phyloP scores from a whole-genome alignment of 2,113 vertebrate genomes.

The Stigmatopora argus region DNA sequence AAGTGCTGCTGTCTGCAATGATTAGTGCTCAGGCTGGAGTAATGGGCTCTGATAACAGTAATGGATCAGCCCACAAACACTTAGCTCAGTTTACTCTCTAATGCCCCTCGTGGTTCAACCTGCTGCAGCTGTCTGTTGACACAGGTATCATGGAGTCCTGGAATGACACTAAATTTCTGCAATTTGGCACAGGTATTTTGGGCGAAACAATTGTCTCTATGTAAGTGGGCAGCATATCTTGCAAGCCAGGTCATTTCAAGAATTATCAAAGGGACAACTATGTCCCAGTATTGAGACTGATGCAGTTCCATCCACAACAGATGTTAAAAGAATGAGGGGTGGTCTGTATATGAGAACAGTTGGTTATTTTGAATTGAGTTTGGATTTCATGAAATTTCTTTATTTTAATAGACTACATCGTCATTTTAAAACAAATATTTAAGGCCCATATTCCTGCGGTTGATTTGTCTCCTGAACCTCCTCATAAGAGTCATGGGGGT shows the following conservation, averaged over 20 bases:
- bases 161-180: neutral
- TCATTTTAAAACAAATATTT: too few relatives aligned
- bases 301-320: too few relatives aligned
- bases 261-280: neutral
- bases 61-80: conserved; percentile 72
- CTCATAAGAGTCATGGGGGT: too few relatives aligned
- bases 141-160: conserved; percentile 17
- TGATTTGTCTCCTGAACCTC: too few relatives aligned
- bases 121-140: conserved; percentile 59
- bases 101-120: conserved; percentile 59
- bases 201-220: neutral
- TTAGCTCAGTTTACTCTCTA: conserved; percentile 71
- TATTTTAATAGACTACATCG: too few relatives aligned
- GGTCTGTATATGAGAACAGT: too few relatives aligned
- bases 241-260: neutral
- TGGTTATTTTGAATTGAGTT: too few relatives aligned
- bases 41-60: conserved; percentile 73
- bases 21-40: conserved; percentile 62
- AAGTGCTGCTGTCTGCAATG: conserved; percentile 70
- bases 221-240: neutral
- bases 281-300: too few relatives aligned
- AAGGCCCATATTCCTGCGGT: too few relatives aligned
- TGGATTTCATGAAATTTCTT: too few relatives aligned
- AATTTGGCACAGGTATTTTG: conserved; percentile 12
- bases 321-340: too few relatives aligned